Conservation (phyloP, 2,113 vertebrate genomes). For the Aplodontia rufa region DNA sequence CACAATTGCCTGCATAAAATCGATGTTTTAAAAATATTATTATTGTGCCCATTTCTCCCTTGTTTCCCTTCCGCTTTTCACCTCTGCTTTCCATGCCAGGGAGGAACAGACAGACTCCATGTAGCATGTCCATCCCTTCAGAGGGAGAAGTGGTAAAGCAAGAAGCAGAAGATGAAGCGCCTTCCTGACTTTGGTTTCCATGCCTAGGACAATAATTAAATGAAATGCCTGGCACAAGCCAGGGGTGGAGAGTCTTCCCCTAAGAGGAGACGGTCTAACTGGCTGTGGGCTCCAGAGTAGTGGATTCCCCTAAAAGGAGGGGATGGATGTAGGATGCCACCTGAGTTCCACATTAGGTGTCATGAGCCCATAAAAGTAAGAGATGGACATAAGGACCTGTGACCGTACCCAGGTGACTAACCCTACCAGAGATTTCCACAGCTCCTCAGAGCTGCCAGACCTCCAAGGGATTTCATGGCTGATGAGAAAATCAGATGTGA, state of each 20-base stretch:
- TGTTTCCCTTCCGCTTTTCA: neutral
- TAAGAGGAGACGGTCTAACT: neutral
- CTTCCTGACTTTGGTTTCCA: neutral
- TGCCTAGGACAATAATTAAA: neutral
- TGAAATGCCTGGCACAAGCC: neutral
- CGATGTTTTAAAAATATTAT: neutral
- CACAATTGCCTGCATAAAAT: neutral
- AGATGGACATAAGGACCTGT: neutral
- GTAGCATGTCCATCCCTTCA: neutral
- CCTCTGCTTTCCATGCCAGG: neutral
- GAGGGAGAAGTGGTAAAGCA: neutral
- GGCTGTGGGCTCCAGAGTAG: rapidly evolving
- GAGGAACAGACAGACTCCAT: no score
- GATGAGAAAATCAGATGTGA: neutral
- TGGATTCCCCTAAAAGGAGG: neutral
- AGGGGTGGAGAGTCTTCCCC: neutral
- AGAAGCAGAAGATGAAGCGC: neutral
- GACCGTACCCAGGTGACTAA: neutral
- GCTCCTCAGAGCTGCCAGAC: neutral
- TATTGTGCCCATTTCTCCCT: neutral
- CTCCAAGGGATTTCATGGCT: neutral
- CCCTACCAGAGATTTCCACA: neutral
- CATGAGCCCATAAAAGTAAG: neutral
- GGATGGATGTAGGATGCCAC: neutral
- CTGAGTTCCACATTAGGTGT: neutral